Conservation (phyloP, 2,113 vertebrate species). For the Seriola aureovittata region DNA sequence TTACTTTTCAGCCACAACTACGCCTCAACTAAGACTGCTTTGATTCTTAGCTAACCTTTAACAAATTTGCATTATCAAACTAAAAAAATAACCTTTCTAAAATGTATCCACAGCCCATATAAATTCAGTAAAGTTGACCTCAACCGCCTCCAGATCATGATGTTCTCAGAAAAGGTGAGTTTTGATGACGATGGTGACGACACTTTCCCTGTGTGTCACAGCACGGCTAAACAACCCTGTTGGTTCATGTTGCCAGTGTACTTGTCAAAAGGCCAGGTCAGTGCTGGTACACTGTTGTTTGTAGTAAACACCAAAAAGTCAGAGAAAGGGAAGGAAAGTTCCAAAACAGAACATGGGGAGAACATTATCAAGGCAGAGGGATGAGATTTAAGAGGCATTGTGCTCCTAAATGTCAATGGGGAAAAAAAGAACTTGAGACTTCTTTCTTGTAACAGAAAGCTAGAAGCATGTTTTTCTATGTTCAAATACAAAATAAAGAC, state of each 20-base stretch:
- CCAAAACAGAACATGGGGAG: conserved; percentile 71
- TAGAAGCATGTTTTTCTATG: neutral
- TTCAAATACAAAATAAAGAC: neutral
- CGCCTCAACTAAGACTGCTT: neutral
- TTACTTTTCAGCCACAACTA: neutral
- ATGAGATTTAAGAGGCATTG: conserved; percentile 1
- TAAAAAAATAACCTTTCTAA: neutral
- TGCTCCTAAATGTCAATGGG: conserved; percentile 21
- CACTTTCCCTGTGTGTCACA: conserved; percentile 7
- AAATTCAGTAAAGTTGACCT: conserved; percentile 15
- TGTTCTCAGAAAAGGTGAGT: conserved; percentile 50
- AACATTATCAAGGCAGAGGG: conserved; percentile 2
- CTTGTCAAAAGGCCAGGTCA: conserved; percentile 59
- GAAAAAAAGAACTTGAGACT: neutral
- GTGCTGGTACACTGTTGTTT: conserved; percentile 78
- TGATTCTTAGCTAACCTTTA: neutral
- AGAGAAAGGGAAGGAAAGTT: conserved; percentile 67
- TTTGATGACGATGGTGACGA: conserved; percentile 10
- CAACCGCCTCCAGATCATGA: neutral
- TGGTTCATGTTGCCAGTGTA: conserved; percentile 67
- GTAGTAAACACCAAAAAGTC: conserved; percentile 78
- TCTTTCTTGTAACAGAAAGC: neutral
- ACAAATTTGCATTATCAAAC: neutral
- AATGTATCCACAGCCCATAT: neutral
- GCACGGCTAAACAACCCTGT: conserved; percentile 31